These are phyloP conservation scores for Pterocles burchelli DNA, from an alignment of 2,113 vertebrate genomes.

Conservation along the genomic window DNA sequence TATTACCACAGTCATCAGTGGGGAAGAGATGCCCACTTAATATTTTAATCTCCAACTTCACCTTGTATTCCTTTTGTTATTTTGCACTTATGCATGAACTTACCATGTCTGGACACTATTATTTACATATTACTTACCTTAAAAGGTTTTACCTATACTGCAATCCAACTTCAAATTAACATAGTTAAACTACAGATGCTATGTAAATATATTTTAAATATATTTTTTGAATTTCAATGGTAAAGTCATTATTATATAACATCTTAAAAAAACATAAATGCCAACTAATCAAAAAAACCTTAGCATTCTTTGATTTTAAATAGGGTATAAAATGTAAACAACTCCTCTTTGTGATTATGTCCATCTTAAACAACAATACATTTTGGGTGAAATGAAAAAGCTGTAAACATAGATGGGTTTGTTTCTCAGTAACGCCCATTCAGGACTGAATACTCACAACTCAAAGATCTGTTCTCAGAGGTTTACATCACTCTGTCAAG, in stretches of 20 bases:
- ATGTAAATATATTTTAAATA: background rate
- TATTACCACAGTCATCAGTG: background rate
- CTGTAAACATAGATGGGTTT: background rate
- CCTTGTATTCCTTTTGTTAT: background rate
- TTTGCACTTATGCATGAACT: background rate
- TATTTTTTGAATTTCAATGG: background rate
- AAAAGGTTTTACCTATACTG: background rate
- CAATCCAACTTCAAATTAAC: background rate
- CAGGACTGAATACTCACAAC: background rate
- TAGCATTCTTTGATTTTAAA: background rate
- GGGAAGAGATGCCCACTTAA: background rate
- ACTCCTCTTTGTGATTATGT: background rate
- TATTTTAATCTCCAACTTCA: background rate
- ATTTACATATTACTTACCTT: background rate
- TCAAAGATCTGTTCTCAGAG: background rate
- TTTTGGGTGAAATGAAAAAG: background rate
- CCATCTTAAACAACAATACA: background rate
- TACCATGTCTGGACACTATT: background rate
- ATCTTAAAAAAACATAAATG: background rate
- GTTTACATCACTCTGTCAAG: background rate
- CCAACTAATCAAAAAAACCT: background rate
- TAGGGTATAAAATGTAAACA: background rate
- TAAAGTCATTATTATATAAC: background rate
- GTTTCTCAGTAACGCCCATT: background rate
- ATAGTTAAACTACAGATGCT: background rate